Conservation (phyloP, 2,113 vertebrate genomes). For the Centropus bengalensis region DNA sequence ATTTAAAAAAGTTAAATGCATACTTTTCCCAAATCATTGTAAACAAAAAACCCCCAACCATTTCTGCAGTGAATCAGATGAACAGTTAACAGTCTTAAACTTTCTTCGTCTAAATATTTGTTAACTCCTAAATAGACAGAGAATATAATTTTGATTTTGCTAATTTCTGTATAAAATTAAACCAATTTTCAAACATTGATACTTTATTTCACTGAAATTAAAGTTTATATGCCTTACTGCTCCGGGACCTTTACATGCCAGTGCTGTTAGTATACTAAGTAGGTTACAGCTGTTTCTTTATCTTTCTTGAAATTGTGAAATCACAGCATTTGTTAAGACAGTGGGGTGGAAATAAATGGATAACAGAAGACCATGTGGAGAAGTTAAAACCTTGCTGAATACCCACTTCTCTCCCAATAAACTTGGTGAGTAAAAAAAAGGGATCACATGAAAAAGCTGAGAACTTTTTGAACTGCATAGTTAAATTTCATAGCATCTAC, state of each 20-base stretch:
- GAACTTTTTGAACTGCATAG: not conserved
- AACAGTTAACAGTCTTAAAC: not conserved
- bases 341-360: not conserved
- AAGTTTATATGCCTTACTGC: not conserved
- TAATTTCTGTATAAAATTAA: not conserved
- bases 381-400: not conserved
- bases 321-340: not conserved
- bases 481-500: not conserved
- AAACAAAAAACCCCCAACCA: not conserved
- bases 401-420: not conserved
- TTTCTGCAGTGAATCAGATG: not conserved
- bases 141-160: not conserved
- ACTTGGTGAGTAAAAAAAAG: not conserved
- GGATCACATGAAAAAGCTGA: not conserved
- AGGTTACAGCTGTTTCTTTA: not conserved
- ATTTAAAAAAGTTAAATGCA: not conserved
- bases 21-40: not conserved
- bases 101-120: not conserved
- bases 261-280: not conserved
- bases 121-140: not conserved
- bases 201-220: not conserved
- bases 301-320: not conserved
- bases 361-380: not conserved
- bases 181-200: not conserved
- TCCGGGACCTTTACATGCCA: not conserved